Conservation (phyloP, 2,113 vertebrate species). For the Saguinus imperator region DNA sequence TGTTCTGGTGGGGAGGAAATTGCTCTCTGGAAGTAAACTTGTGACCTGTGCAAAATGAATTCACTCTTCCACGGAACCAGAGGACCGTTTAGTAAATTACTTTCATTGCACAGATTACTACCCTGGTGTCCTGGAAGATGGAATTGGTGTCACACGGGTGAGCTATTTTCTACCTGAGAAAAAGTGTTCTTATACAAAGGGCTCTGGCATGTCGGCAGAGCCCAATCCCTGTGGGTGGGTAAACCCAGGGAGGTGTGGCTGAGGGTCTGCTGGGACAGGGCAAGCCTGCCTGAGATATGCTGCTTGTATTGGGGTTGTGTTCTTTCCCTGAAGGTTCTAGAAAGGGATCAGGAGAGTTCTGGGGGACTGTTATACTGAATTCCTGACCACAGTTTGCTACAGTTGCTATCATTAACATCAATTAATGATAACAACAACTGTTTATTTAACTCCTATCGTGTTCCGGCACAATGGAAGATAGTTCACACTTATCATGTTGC, state of each 20-base stretch:
- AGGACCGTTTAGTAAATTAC: slow-evolving; percentile 72
- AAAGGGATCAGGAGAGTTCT: not conserved
- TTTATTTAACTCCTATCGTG: not conserved
- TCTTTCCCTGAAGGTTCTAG: not conserved
- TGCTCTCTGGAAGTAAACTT: slow-evolving; percentile 60
- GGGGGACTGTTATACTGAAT: not conserved
- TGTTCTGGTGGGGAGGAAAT: slow-evolving; percentile 13
- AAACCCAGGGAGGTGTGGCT: not conserved
- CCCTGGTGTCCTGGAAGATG: slow-evolving; percentile 57
- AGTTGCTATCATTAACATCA: not conserved
- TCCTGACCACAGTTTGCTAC: not conserved
- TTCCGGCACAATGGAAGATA: not conserved
- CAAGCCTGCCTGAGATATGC: not conserved
- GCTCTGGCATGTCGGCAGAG: not conserved
- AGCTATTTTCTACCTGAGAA: slow-evolving; percentile 47
- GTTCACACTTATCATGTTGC: not conserved
- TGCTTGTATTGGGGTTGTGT: not conserved
- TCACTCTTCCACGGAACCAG: slow-evolving; percentile 43
- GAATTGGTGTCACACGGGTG: slow-evolving; percentile 39
- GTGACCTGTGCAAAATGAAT: slow-evolving; percentile 68
- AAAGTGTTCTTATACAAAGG: not conserved
- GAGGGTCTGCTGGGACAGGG: not conserved
- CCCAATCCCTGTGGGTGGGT: not conserved
- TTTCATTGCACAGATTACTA: slow-evolving; percentile 62
- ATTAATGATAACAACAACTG: not conserved